Evolutionary conservation across 2,888 invertebrate species (phyloP).

Genomic region (Chironomus tentans): DNA sequence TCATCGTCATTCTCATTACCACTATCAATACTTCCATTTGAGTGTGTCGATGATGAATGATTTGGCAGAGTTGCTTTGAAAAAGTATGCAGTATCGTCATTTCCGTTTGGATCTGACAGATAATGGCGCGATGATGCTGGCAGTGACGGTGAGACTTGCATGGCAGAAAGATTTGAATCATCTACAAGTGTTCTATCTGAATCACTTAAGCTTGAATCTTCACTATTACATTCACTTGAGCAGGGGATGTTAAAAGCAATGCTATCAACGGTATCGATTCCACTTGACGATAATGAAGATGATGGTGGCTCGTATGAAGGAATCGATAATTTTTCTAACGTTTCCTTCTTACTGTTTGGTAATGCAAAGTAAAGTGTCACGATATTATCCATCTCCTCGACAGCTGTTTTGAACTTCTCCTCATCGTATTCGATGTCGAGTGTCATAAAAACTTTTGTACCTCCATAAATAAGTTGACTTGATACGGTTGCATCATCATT

Average conservation of each 20-base stretch:
- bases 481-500: conserved; percentile 41
- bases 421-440: conserved; percentile 32
- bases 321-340: conserved; percentile 44
- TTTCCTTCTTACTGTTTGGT: conserved; percentile 51
- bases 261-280: conserved; percentile 16
- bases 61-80: conserved; percentile 21
- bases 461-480: conserved; percentile 37
- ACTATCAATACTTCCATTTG: conserved; percentile 25
- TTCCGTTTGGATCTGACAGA: conserved; percentile 17
- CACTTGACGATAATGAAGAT: not conserved
- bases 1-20: conserved; percentile 34
- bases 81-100: conserved; percentile 27
- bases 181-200: conserved; percentile 52
- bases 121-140: not conserved
- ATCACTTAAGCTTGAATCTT: conserved; percentile 67
- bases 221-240: conserved; percentile 55
- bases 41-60: not conserved
- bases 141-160: not conserved
- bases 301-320: conserved; percentile 39
- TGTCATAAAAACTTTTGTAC: conserved; percentile 46
- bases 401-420: conserved; percentile 31
- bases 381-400: conserved; percentile 15
- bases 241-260: not conserved
- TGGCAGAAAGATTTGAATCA: conserved; percentile 19
- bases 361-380: conserved; percentile 44